These are phyloP conservation scores for Papilio aristodemus DNA, from an alignment of 1,140 invertebrate genomes.

Conservation along the genomic window DNA sequence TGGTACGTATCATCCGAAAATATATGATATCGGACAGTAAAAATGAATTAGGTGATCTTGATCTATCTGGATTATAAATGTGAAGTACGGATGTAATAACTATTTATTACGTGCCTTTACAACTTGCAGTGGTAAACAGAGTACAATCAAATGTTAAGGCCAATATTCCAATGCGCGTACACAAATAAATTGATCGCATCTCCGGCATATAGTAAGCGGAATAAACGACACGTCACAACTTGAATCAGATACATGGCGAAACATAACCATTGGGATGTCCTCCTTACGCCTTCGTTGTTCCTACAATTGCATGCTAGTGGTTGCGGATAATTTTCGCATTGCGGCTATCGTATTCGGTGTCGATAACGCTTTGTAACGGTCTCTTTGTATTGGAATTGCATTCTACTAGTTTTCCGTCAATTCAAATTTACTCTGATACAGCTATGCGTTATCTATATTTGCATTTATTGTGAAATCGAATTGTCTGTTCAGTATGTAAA, in stretches of 20 bases:
- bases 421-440: constrained; percentile 10
- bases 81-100: neutral
- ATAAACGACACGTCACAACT: constrained; percentile 71
- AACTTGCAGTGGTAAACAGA: neutral
- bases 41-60: neutral
- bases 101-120: constrained; percentile 14
- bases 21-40: neutral
- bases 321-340: constrained; percentile 72
- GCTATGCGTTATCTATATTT: neutral
- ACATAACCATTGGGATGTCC: constrained; percentile 71
- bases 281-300: constrained; percentile 67
- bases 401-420: constrained; percentile 51
- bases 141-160: constrained; percentile 24
- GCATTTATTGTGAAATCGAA: neutral
- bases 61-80: neutral
- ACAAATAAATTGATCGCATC: constrained; percentile 64
- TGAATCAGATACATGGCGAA: constrained; percentile 75
- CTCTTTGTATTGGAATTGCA: constrained; percentile 59
- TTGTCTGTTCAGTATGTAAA: constrained; percentile 5
- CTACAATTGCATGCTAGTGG: constrained; percentile 45
- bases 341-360: constrained; percentile 66
- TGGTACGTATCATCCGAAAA: no score
- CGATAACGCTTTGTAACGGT: constrained; percentile 70
- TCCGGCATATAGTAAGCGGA: constrained; percentile 58
- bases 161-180: constrained; percentile 34